Percentiles rank a stretch among this genome's conserved stretches.
Conservation (phyloP, 2,113 vertebrate species). For the Syrmaticus mikado region DNA sequence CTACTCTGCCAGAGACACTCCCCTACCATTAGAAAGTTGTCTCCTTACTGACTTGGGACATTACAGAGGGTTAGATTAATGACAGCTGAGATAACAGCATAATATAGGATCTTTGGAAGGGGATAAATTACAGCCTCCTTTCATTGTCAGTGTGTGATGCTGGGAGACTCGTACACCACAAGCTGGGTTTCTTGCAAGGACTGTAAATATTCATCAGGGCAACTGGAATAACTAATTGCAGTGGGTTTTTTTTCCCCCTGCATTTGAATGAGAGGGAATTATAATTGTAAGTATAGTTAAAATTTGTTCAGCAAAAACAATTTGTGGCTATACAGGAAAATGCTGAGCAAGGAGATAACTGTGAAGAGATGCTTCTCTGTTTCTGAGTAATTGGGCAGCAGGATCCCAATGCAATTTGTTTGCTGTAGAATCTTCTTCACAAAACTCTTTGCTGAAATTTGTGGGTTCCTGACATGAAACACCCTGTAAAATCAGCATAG, state of each 20-base stretch:
- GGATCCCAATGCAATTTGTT: conserved; percentile 34
- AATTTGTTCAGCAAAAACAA: conserved; percentile 6
- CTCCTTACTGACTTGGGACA: background rate
- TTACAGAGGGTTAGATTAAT: background rate
- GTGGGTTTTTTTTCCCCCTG: background rate
- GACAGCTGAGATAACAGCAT: background rate
- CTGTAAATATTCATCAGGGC: background rate
- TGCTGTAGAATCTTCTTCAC: background rate
- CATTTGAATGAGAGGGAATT: background rate
- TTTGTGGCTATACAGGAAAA: background rate
- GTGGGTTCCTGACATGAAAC: conserved; percentile 19
- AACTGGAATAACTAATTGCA: background rate
- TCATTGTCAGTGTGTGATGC: rapidly evolving
- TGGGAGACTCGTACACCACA: background rate
- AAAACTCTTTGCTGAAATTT: conserved; percentile 32
- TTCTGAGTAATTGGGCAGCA: conserved; percentile 45
- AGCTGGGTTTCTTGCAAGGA: background rate
- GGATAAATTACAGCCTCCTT: background rate
- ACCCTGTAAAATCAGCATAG: conserved; percentile 24
- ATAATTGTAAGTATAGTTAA: background rate
- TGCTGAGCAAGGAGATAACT: conserved; percentile 26
- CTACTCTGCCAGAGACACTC: background rate
- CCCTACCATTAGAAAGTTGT: background rate
- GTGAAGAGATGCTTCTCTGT: conserved; percentile 1
- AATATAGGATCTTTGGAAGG: background rate